phyloP scores from a whole-genome alignment of 2,888 invertebrate species.

The Actias luna region DNA sequence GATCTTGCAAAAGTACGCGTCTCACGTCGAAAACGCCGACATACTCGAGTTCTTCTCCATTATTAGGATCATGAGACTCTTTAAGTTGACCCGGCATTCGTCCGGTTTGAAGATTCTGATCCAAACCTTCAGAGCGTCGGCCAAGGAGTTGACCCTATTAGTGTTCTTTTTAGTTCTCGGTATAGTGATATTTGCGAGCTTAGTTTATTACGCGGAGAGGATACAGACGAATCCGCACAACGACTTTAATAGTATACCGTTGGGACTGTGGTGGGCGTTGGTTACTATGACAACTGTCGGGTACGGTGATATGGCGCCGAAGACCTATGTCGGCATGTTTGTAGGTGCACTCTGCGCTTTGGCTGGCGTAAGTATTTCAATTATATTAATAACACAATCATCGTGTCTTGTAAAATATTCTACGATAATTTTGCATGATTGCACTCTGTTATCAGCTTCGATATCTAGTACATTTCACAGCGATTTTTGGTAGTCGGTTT shows the following conservation, averaged over 20 bases:
- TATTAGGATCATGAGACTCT: slow-evolving; percentile 98
- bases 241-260: slow-evolving; percentile 98
- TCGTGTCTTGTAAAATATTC: not conserved
- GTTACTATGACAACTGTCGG: slow-evolving; percentile 99
- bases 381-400: not conserved
- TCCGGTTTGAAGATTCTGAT: slow-evolving; percentile 99
- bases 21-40: slow-evolving; percentile 96
- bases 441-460: too few species aligned
- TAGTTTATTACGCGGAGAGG: slow-evolving; percentile 98
- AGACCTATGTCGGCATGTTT: slow-evolving; percentile 99
- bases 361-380: slow-evolving; percentile 90
- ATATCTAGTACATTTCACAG: too few species aligned
- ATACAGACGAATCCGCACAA: slow-evolving; percentile 97
- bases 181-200: slow-evolving; percentile 98
- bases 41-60: slow-evolving; percentile 99
- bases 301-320: slow-evolving; percentile 99
- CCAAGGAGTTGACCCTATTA: slow-evolving; percentile 96
- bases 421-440: too few species aligned
- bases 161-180: slow-evolving; percentile 99
- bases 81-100: slow-evolving; percentile 98
- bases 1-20: slow-evolving; percentile 93
- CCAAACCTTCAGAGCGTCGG: slow-evolving; percentile 98
- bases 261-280: slow-evolving; percentile 99
- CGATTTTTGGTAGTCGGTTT: too few species aligned
- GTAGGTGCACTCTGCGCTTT: slow-evolving; percentile 98